Evolutionary conservation across 2,797 vertebrate species (phyloP).

Genomic region (Fundulus diaphanus): DNA sequence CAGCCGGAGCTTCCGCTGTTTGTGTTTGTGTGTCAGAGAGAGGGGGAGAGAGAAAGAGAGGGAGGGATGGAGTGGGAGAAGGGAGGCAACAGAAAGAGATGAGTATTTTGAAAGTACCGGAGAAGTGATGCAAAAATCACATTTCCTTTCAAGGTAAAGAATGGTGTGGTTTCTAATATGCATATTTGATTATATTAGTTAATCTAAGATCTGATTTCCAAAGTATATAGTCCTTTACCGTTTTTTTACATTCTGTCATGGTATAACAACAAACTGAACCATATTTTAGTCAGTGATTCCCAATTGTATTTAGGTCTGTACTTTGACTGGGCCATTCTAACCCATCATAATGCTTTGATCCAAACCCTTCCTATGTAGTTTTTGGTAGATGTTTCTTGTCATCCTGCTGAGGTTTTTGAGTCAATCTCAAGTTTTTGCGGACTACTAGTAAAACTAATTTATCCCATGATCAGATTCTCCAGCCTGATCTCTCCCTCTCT

Average conservation of each 20-base stretch:
- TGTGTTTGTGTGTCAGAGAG: not conserved
- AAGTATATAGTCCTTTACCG: not conserved
- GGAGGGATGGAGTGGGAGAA: not conserved
- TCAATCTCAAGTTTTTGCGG: too few species aligned
- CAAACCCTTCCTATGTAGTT: too few species aligned
- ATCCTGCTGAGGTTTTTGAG: too few species aligned
- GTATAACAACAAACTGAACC: too few species aligned
- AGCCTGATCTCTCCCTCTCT: not conserved
- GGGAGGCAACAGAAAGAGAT: not conserved
- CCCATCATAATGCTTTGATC: too few species aligned
- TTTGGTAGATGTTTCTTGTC: too few species aligned
- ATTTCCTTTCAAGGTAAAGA: not conserved
- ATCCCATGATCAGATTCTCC: not conserved
- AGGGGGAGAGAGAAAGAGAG: not conserved
- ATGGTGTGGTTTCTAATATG: not conserved
- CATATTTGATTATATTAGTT: not conserved
- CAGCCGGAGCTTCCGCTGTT: conserved; percentile 51
- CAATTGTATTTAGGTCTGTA: too few species aligned
- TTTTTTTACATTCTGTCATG: not conserved
- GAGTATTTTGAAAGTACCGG: not conserved
- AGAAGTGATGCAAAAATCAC: not conserved
- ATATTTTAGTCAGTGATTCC: too few species aligned
- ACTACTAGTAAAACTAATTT: not conserved
- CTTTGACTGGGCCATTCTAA: too few species aligned
- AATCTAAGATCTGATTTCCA: not conserved